Base-by-base conservation (phyloP, 2,888 invertebrate species). In the Lacanobia wlatinum region DNA sequence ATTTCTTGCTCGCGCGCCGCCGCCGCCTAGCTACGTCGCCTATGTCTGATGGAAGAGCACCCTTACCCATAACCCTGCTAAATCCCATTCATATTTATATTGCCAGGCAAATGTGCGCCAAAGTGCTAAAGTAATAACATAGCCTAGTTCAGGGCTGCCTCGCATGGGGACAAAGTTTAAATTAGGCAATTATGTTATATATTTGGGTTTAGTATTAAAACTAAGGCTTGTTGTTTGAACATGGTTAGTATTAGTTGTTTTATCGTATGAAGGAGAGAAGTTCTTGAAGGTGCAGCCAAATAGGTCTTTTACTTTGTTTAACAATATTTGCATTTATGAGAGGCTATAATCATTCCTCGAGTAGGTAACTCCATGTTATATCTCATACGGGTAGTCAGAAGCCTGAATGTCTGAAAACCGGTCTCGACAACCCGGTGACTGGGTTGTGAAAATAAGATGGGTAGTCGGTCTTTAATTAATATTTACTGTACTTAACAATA, bases 1-100 rank as follows among this genome's bases (percentile, higher is more conserved):
- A 34, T 34, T 34, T 34, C 34, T 10, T 16, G 5, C 0, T 40
- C 14, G 21, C 8, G 14, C 12, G n/a, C n/a, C n/a, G n/a, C n/a
- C n/a, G 12, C 14, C 4, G 21, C 6, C 14, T 40, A 12, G 21
- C 16, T 40, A 14, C 8, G 7, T 59, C 40, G 21, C 40, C 0
- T 21, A 7, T 14, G 14, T 40, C 8, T 21, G 21, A 0, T 21
- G 59, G 2, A 59, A n/a, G 6, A 59, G 14, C 40, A 40, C 12
- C 40, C 40, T 59, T 73, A 65, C 23, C 56, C 34, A 8, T 23
- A 66, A 68, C 38, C 50, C 23, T 53, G 67, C 53, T 63, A 83
- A 70, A 75, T 62, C 78, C 71, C 38, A 83, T 74, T 83, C 83
- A 82, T 85, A 84, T 83, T 85, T 84, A 83, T 83, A 81, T 81